Evolutionary conservation across 2,888 invertebrate species (phyloP).

Genomic region (Dicyrtoma fusca): DNA sequence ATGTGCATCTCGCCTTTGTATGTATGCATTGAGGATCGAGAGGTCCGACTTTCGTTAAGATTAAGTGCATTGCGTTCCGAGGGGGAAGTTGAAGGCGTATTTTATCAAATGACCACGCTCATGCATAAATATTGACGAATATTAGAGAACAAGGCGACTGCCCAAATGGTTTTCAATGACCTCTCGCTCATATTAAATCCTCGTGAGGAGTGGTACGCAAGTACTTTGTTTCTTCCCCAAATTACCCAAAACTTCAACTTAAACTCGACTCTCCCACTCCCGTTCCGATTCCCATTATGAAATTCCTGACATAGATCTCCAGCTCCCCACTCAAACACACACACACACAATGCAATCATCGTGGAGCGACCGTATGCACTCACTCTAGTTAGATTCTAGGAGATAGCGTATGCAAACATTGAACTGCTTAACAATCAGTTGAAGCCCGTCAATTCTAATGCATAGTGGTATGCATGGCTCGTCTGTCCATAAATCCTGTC

Average conservation of each 20-base stretch:
- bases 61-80: slow-evolving; percentile 1
- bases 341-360: too few relatives aligned
- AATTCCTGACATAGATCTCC: background rate
- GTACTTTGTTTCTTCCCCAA: too few relatives aligned
- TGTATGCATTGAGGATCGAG: too few relatives aligned
- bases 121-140: slow-evolving; percentile 36
- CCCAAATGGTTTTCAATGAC: slow-evolving; percentile 34
- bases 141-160: slow-evolving; percentile 20
- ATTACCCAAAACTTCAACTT: background rate
- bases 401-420: too few relatives aligned
- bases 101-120: slow-evolving; percentile 32
- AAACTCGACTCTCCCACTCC: slow-evolving; percentile 14
- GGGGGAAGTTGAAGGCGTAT: slow-evolving; percentile 27
- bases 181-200: slow-evolving; percentile 29
- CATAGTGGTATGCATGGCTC: too few relatives aligned
- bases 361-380: too few relatives aligned
- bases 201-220: background rate
- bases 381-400: too few relatives aligned
- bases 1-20: too few relatives aligned
- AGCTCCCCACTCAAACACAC: background rate
- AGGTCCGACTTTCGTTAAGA: too few relatives aligned
- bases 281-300: background rate
- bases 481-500: too few relatives aligned
- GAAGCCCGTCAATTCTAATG: too few relatives aligned
- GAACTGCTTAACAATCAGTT: too few relatives aligned